These are phyloP conservation scores for Plecturocebus donacophilus DNA, from an alignment of 2,113 vertebrate species.

Conservation along the genomic window DNA sequence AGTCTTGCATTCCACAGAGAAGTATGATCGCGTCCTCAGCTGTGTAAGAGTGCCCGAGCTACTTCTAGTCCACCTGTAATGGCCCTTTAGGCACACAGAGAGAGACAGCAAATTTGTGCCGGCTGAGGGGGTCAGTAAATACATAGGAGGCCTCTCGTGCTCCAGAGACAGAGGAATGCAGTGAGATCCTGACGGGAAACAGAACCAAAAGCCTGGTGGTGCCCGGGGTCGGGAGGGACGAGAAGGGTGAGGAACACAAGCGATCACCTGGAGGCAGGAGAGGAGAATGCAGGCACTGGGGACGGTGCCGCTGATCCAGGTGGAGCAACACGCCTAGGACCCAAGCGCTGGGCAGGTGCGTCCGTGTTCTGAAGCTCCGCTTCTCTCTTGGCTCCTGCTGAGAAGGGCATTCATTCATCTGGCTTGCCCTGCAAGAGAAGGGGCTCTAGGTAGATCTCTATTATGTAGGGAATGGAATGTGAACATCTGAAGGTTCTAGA, in stretches of 20 bases:
- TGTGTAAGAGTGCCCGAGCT: not conserved
- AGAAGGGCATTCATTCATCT: not conserved
- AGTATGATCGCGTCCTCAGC: not conserved
- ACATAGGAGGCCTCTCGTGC: not conserved
- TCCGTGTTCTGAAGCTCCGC: not conserved
- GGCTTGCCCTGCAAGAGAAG: not conserved
- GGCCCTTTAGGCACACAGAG: not conserved
- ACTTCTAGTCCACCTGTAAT: not conserved
- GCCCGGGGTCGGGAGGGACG: rapidly evolving
- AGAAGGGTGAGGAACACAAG: not conserved
- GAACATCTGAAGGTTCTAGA: not conserved
- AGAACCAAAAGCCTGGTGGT: not conserved
- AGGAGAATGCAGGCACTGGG: not conserved
- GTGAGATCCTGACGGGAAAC: not conserved
- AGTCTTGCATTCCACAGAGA: not conserved
- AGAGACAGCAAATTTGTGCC: not conserved
- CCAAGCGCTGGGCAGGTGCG: not conserved
- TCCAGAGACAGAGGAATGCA: not conserved
- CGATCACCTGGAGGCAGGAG: not conserved
- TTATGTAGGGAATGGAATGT: not conserved
- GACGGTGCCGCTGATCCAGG: rapidly evolving
- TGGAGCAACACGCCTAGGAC: rapidly evolving
- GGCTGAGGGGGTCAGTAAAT: not conserved
- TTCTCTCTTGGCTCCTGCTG: not conserved
- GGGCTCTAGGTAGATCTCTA: not conserved